These are phyloP conservation scores for Orientallactaga bullata DNA, from an alignment of 2,113 vertebrate species.

Conservation along the genomic window DNA sequence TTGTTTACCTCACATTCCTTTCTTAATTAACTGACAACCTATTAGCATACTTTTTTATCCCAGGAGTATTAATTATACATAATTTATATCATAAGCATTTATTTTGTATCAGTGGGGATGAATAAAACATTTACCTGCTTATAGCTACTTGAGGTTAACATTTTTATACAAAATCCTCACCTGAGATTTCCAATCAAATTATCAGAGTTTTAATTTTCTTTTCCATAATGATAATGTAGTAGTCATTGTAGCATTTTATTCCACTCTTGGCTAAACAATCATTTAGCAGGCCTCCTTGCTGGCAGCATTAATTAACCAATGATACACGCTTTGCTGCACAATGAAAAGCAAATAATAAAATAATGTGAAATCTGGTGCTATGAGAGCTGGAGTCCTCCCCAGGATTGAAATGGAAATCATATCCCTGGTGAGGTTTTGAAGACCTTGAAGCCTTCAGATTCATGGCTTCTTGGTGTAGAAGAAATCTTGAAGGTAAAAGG, in stretches of 20 bases:
- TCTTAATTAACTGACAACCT: constrained; percentile 92
- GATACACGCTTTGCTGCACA: constrained; percentile 84
- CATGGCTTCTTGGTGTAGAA: not conserved
- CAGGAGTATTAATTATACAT: constrained; percentile 92
- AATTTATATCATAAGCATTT: constrained; percentile 92
- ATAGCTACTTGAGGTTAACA: constrained; percentile 90
- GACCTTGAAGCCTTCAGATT: not conserved
- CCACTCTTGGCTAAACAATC: constrained; percentile 85
- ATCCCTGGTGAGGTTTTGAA: accelerated
- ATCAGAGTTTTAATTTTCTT: constrained; percentile 89
- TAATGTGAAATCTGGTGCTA: constrained; percentile 66
- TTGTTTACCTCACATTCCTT: constrained; percentile 91
- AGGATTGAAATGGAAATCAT: accelerated
- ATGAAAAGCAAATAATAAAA: constrained; percentile 79
- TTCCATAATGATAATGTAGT: constrained; percentile 87
- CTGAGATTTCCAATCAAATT: constrained; percentile 91
- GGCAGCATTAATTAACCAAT: constrained; percentile 87
- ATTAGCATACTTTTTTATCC: constrained; percentile 90
- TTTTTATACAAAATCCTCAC: constrained; percentile 90
- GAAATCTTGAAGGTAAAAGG: not conserved
- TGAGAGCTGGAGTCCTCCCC: not conserved
- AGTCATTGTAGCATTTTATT: constrained; percentile 83
- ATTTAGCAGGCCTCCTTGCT: constrained; percentile 81
- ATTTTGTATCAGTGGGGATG: constrained; percentile 89
- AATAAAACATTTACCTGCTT: constrained; percentile 92